These are phyloP conservation scores for Drosophila cracens DNA, from an alignment of 2,888 invertebrate species.

Conservation along the genomic window DNA sequence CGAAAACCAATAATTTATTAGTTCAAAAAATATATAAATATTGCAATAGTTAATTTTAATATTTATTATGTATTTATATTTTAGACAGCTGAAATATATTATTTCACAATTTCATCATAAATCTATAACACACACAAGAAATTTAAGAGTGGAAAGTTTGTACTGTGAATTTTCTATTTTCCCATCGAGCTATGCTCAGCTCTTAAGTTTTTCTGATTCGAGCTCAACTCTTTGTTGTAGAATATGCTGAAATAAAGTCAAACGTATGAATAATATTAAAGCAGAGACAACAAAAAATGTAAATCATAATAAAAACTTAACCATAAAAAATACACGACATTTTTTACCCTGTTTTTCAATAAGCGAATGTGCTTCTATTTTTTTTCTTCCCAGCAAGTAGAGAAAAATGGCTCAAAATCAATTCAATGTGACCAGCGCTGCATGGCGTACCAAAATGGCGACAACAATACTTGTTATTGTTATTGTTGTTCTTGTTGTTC, in stretches of 20 bases:
- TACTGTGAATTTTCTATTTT: not conserved
- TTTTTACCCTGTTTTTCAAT: not conserved
- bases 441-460: conserved; percentile 48
- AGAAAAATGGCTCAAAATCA: conserved; percentile 66
- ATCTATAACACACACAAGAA: not conserved
- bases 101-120: not conserved
- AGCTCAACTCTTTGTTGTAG: not conserved
- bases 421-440: conserved; percentile 68
- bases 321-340: not conserved
- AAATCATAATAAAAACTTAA: not conserved
- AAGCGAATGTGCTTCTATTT: conserved; percentile 23
- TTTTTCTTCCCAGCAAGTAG: not conserved
- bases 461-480: conserved; percentile 58
- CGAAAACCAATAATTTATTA: too few species aligned
- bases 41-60: not conserved
- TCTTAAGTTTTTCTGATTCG: not conserved
- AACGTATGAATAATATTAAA: not conserved
- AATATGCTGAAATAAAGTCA: not conserved
- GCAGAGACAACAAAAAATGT: not conserved
- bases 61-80: too few species aligned
- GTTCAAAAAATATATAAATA: not conserved
- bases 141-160: not conserved
- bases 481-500: conserved; percentile 34
- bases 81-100: too few species aligned
- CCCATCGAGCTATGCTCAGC: not conserved